These are phyloP conservation scores for Arctocebus calabarensis DNA, from an alignment of 2,797 vertebrate genomes.

Conservation along the genomic window DNA sequence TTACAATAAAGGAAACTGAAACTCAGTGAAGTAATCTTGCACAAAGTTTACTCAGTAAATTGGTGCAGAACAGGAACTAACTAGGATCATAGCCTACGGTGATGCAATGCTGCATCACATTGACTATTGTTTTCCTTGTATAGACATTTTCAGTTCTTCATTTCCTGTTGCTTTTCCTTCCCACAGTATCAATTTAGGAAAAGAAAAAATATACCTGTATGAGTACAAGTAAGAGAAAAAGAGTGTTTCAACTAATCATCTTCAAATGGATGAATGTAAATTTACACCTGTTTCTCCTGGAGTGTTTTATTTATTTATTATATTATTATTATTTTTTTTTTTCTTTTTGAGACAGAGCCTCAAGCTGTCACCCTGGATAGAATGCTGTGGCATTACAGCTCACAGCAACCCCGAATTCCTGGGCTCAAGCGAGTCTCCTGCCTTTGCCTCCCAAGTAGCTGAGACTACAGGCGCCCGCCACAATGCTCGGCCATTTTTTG, in stretches of 20 bases:
- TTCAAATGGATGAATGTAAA: not conserved
- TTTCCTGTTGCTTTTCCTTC: not conserved
- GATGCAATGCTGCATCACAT: not conserved
- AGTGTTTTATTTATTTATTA: not conserved
- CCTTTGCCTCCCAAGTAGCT: no score
- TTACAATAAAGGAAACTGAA: slow-evolving; percentile 49
- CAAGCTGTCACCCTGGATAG: no score
- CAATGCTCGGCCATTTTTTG: no score
- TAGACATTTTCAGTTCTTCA: not conserved
- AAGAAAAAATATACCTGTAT: not conserved
- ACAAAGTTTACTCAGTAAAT: slow-evolving; percentile 50
- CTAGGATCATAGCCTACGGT: not conserved
- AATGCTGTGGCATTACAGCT: no score
- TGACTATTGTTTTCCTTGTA: slow-evolving; percentile 14
- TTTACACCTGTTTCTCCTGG: not conserved
- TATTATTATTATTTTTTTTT: no score
- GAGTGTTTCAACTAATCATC: not conserved
- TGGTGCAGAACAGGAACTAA: not conserved
- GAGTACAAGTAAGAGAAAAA: not conserved
- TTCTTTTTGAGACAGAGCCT: no score
- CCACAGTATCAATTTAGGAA: not conserved
- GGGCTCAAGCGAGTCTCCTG: no score
- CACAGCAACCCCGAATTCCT: no score
- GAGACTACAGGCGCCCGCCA: no score
- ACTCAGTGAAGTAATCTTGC: slow-evolving; percentile 44